Evolutionary conservation across 2,888 invertebrate genomes (phyloP), one percentile per base, ranked within the genome.

Genomic region (Hemistola chrysoprasaria): DNA sequence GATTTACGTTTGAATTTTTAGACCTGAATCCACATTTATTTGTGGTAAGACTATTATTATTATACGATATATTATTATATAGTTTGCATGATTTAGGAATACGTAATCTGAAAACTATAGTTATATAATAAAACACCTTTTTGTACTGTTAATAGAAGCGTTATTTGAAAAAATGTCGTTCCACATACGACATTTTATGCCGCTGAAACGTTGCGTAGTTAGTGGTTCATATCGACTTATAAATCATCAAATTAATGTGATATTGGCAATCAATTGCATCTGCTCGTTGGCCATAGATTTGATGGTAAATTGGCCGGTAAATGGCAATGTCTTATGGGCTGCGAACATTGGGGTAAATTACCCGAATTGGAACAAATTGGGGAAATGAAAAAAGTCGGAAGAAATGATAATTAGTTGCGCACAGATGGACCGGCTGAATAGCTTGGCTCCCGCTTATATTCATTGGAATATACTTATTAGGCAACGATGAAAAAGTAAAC

Each of bases 281-380:
- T 45, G 48, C 35, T 50, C 48, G 45, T 32, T 34, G 33, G 34
- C 39, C 50, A 40, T 50, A 40, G 44, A 47, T 50, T 45, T 47
- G 45, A 49, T 41, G 44, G 40, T 34, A 48, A 51, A 54, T 53
- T 47, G 45, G 42, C 40, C 47, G 40, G 36, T 49, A 47, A 54
- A 51, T 51, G 44, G 48, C 46, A 25, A 48, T 49, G 47, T 49
- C 47, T 51, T 54, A 51, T 51, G 48, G 44, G 40, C 47, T 50
- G 45, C 41, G 42, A 49, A 47, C 48, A 50, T 47, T 29, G 44
- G 42, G 23, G 37, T 46, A 46, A 50, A 50, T 50, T 50, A 50
- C 46, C 42, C 50, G 42, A 36, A 35, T 35, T 16, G 26, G 40
- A 46, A 47, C 42, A 44, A 50, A 50, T 47, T 50, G 40, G 34